Evolutionary conservation across 1,140 invertebrate genomes (phyloP), one percentile per base, ranked within the genome.

Genomic region (Melitaea cinxia): DNA sequence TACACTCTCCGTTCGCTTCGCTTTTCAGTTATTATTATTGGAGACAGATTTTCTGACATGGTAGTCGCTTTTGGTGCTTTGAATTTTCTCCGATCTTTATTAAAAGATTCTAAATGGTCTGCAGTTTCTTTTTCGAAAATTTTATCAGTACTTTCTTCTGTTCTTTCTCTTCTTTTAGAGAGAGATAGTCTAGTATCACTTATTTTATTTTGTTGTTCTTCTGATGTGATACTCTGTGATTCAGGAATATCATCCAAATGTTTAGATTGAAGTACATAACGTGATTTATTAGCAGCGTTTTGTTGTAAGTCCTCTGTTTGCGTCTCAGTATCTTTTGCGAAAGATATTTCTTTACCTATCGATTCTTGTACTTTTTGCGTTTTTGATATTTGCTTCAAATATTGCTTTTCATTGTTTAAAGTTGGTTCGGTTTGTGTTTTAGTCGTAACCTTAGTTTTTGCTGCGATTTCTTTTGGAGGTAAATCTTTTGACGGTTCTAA

Each of bases 261-360:
- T 17, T 42, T 14, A 2, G 37, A 42, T 17, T 17, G 14, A 42
- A 17, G 37, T 9, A 42, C 1, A 4, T 14, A 5, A 42, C n/a
- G 37, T 19, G 5, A 6, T 33, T 42, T 17, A 17, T 42, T 17
- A 9, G 6, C 1, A 15, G 17, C 15, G 17, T 14, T 26, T 26
- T 26, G 24, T 4, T 26, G 24, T 4, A 14, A 12, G 14, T 3
- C 14, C 14, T 4, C 7, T 14, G 15, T 42, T 42, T 17, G 26
- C 19, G 33, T 35, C 37, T 39, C 19, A 37, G 10, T 28, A 37
- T 52, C 33, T 28, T 52, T 53, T 12, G 23, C n/a, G n/a, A n/a
- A n/a, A n/a, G n/a, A n/a, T n/a, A n/a, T 52, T 17, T 26, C 17
- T n/a, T 17, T 12, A 26, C 7, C 23, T 42, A 12, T 49, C 26